phyloP scores from a whole-genome alignment of 2,888 invertebrate species.

The Pristionchus maxplancki region DNA sequence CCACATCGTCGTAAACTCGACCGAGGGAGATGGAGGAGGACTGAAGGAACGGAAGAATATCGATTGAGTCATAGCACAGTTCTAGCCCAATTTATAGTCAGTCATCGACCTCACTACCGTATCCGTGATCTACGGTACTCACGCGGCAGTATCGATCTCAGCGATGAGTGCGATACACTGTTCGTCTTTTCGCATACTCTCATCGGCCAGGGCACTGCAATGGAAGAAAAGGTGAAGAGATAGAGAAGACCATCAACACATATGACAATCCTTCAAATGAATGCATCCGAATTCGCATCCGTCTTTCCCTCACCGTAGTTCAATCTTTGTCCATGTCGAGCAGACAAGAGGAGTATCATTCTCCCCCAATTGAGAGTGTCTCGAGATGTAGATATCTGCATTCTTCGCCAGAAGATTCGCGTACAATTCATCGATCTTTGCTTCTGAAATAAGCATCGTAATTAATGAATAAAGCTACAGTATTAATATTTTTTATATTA shows the following conservation, averaged over 20 bases:
- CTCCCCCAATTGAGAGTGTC: constrained; percentile 77
- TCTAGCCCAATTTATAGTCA: not conserved
- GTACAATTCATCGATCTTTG: constrained; percentile 87
- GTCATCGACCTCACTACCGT: not conserved
- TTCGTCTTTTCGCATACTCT: constrained; percentile 88
- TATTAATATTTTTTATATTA: not conserved
- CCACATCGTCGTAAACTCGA: constrained; percentile 85
- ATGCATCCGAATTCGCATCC: too few species aligned
- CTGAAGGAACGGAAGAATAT: constrained; percentile 4
- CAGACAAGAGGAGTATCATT: not conserved
- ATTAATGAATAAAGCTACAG: too few species aligned
- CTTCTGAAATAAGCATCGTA: too few species aligned
- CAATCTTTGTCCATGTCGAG: constrained; percentile 30
- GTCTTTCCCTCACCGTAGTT: constrained; percentile 22
- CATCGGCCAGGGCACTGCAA: constrained; percentile 89
- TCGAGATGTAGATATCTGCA: constrained; percentile 95
- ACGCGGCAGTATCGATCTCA: constrained; percentile 89
- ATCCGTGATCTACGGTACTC: constrained; percentile 42
- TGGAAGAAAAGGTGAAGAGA: too few species aligned
- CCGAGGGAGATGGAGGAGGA: constrained; percentile 39
- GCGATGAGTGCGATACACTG: constrained; percentile 86
- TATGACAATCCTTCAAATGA: not conserved
- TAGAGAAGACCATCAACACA: constrained; percentile 40
- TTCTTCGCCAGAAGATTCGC: constrained; percentile 90
- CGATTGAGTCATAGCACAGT: too few species aligned